phyloP scores from a whole-genome alignment of 2,113 vertebrate species.

The Clarias macrocephalus region DNA sequence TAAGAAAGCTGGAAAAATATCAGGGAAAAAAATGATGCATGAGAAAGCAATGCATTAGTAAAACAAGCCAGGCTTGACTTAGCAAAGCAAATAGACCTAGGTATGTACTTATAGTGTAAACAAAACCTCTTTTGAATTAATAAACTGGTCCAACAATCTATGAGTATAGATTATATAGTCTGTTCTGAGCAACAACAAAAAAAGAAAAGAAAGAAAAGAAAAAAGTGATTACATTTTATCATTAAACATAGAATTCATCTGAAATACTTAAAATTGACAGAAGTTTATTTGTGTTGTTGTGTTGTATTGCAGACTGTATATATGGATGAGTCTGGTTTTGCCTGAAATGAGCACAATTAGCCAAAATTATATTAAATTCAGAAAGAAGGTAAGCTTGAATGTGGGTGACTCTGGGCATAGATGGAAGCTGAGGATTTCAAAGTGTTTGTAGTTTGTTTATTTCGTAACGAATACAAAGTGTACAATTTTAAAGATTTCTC shows the following conservation, averaged over 20 bases:
- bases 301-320: background rate
- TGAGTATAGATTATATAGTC: background rate
- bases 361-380: background rate
- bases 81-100: too few relatives aligned
- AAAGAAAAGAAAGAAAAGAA: too few relatives aligned
- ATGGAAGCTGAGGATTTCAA: background rate
- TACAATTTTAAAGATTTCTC: slow-evolving; percentile 21
- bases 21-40: too few relatives aligned
- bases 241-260: background rate
- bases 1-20: too few relatives aligned
- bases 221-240: too few relatives aligned
- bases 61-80: too few relatives aligned
- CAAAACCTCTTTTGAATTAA: background rate
- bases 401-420: background rate
- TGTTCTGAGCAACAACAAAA: too few relatives aligned
- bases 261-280: background rate
- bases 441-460: background rate
- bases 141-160: background rate
- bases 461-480: background rate
- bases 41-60: too few relatives aligned
- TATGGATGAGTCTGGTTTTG: background rate
- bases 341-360: background rate
- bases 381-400: background rate
- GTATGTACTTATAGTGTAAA: too few relatives aligned
- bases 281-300: background rate